Evolutionary conservation across 2,888 invertebrate genomes (phyloP), one percentile per base, ranked within the genome.

Genomic region (Amiota communis): DNA sequence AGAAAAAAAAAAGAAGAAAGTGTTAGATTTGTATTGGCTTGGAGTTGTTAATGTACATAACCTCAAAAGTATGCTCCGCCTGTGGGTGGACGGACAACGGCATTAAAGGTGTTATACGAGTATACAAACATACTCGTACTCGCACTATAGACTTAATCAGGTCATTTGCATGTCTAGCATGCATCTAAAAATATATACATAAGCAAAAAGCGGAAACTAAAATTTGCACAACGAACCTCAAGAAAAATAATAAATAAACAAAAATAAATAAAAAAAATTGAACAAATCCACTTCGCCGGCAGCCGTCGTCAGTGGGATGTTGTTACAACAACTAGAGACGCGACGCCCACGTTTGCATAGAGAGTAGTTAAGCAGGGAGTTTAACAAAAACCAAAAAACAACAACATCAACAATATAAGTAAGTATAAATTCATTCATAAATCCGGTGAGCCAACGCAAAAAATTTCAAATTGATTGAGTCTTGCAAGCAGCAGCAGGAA

Each of bases 391-490:
- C 8, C 1, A 51, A 47, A 64, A 57, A 64, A 72, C 59, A 53
- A 20, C 68, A 47, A 71, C 59, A 47, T 69, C 76, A 73, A 76
- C 71, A 76, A 71, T 64, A 79, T 84, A 83, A 83, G 80, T 85
- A n/a, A 81, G 84, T 82, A 81, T 83, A 85, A 85, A 85, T 83
- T 83, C 83, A 83, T 83, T 83, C 83, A 83, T 83, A 85, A 83
- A 83, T 85, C 83, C 83, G 85, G 83, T 83, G 84, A 85, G 79
- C 83, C 83, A 85, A 83, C 83, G 83, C 83, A 82, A 85, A 83
- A 79, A 70, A 78, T 76, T 85, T 81, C 75, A 85, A 85, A 85
- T 83, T 84, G 83, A 83, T 83, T 84, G 36, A 36, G 36, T 36
- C 36, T 36, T 36, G 36, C 36, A 36, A 36, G 83, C 85, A 20